A percentile compares a stretch with the other conserved stretches of the same genome.
Conservation (phyloP, 2,113 vertebrate genomes). For the Periophthalmodon schlosseri region DNA sequence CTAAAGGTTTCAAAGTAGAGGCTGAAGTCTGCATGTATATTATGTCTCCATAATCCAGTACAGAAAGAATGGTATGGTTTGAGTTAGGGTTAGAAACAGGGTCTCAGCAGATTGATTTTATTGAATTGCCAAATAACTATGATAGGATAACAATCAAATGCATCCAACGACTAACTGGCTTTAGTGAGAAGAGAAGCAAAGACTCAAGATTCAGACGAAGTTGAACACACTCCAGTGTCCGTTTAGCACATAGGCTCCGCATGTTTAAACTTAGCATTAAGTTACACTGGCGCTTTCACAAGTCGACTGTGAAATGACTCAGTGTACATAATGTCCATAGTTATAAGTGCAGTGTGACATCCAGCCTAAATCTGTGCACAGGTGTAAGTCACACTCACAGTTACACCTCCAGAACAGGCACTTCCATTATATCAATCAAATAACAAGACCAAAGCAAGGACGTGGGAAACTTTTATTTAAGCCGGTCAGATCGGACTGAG, state of each 20-base stretch:
- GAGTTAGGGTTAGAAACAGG: too few relatives aligned
- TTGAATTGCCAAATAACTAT: too few relatives aligned
- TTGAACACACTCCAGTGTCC: neutral
- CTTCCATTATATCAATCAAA: neutral
- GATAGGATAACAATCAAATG: too few relatives aligned
- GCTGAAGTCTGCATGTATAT: too few relatives aligned
- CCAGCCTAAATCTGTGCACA: neutral
- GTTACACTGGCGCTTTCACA: neutral
- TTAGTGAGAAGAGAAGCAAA: neutral
- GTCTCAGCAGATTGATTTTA: too few relatives aligned
- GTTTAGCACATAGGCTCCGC: neutral
- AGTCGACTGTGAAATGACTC: constrained; percentile 2
- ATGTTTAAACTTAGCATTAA: constrained; percentile 5
- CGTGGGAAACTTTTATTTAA: neutral
- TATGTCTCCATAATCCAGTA: too few relatives aligned
- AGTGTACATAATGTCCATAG: constrained; percentile 3
- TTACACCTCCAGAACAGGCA: neutral
- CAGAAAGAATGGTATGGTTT: too few relatives aligned
- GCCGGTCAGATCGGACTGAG: too few relatives aligned
- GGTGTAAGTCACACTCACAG: neutral
- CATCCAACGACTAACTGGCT: too few relatives aligned
- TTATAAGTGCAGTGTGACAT: neutral
- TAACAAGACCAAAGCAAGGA: too few relatives aligned
- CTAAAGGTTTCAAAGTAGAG: too few relatives aligned
- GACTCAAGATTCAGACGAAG: neutral